Evolutionary conservation across 2,888 invertebrate genomes (phyloP), one percentile per base, ranked within the genome.

Genomic region (Eucera pruinosa): DNA sequence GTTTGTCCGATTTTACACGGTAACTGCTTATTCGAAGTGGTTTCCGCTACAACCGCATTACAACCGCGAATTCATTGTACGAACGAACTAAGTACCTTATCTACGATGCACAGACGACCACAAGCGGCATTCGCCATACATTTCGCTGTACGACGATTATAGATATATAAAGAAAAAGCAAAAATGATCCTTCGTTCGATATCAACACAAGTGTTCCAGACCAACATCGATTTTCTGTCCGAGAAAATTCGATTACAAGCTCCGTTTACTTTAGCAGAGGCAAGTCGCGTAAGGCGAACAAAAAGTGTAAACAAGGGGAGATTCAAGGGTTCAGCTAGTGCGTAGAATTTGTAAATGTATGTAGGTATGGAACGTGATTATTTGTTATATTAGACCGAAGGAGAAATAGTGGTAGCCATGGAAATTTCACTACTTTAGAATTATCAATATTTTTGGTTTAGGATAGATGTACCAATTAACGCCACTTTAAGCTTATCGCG

Each of bases 1-100:
- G 4, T 48, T 50, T 15, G 43, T 45, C 23, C 41, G 15, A 23
- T 9, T 33, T 25, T 54, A 60, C n/a, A 20, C 15, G 13, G 15
- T 20, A 18, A 13, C 15, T 36, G 30, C 6, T 30, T 23, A 48
- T 52, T 25, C 52, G n/a, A 43, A 54, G 41, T 23, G 62, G 68
- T 81, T 71, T 71, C n/a, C n/a, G n/a, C n/a, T n/a, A n/a, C n/a
- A n/a, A n/a, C 41, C 43, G 23, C 30, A 23, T 74, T 61, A 68
- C 50, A 30, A 60, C 18, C 47, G 50, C 47, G 65, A 73, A 70
- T 48, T 47, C 67, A 55, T 47, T 70, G 48, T 36, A 67, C 60
- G 45, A 30, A 27, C 25, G 45, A 30, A 36, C 54, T 80, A 72
- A 82, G 73, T 71, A 47, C 45, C 64, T 82, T 82, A 82, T 82